Evolutionary conservation across 64 coral and sea anemone genomes (phyloP).

Genomic region (Dendrophyllia cribrosa): DNA sequence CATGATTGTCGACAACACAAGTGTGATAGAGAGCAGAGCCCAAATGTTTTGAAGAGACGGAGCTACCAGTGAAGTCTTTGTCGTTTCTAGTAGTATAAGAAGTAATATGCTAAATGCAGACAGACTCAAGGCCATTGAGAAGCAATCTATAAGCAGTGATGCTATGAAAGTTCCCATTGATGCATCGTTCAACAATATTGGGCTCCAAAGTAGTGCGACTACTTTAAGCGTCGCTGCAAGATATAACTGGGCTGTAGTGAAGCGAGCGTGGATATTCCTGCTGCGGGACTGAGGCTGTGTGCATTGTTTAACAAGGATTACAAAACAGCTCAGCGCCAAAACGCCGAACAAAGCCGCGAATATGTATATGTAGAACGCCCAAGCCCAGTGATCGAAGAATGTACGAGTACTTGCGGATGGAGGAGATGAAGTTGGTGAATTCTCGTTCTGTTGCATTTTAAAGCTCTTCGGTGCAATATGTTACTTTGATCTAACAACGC

Average conservation of each 20-base stretch:
- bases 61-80: not conserved
- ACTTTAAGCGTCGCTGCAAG: not conserved
- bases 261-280: not conserved
- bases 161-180: not conserved
- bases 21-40: not conserved
- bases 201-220: conserved; percentile 13
- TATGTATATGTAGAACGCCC: not conserved
- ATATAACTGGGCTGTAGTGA: conserved; percentile 1
- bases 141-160: not conserved
- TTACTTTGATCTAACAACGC: no score
- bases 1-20: not conserved
- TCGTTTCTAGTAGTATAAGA: not conserved
- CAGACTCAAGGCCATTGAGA: not conserved
- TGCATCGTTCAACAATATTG: not conserved
- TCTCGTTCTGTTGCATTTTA: not conserved
- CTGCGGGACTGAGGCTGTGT: not conserved
- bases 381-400: conserved; percentile 25
- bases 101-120: conserved; percentile 4
- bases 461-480: no score
- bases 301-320: not conserved
- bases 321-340: not conserved
- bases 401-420: not conserved
- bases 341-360: not conserved
- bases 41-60: conserved; percentile 4
- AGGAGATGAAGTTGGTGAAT: not conserved